These are phyloP conservation scores for Sylvietta virens DNA, from an alignment of 2,113 vertebrate genomes.

Conservation along the genomic window DNA sequence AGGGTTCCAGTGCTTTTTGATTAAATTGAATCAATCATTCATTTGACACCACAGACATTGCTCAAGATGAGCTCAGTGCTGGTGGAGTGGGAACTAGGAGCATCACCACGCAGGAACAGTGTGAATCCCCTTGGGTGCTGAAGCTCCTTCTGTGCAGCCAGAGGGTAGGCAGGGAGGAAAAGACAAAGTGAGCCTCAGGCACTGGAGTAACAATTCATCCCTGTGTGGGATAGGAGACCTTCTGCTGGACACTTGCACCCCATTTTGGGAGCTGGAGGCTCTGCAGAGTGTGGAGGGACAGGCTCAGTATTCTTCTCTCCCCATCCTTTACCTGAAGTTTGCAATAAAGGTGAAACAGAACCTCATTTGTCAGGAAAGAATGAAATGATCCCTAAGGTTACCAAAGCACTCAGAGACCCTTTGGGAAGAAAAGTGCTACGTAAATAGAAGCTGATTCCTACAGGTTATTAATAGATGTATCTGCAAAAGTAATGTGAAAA, in stretches of 20 bases:
- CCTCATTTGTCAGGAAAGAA: background rate
- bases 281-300: background rate
- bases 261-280: background rate
- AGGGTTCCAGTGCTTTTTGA: background rate
- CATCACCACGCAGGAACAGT: background rate
- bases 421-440: constrained; percentile 1
- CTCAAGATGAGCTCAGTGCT: background rate
- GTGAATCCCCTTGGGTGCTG: background rate
- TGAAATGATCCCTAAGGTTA: constrained; percentile 4
- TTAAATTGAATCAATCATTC: background rate
- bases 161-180: background rate
- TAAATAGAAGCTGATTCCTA: constrained; percentile 47
- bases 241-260: background rate
- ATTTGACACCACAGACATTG: background rate
- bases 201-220: background rate
- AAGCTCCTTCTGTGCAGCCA: background rate
- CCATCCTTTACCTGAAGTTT: background rate
- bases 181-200: background rate
- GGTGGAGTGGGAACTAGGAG: background rate
- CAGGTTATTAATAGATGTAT: constrained; percentile 42
- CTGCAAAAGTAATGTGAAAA: constrained; percentile 54
- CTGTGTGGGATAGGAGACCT: background rate
- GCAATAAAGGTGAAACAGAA: background rate
- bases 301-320: background rate
- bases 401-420: background rate